Evolutionary conservation across 1,140 invertebrate species (phyloP).

Genomic region (Trichonephila clavata): DNA sequence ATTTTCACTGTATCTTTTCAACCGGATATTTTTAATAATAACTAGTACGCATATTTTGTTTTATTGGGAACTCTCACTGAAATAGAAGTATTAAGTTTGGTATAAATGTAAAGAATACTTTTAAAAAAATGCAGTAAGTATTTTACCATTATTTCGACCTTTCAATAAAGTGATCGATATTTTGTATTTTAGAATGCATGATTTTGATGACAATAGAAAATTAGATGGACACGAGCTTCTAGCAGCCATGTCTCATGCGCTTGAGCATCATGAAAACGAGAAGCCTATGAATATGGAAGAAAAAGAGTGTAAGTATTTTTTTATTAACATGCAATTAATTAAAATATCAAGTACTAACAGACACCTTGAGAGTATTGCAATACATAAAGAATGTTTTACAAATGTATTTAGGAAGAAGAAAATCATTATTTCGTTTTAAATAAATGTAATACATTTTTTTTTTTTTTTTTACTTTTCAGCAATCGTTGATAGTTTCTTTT

Average conservation of each 20-base stretch:
- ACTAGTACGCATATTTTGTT: too few species aligned
- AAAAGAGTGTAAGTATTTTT: slow-evolving; percentile 56
- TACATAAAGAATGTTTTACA: too few species aligned
- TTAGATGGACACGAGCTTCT: slow-evolving; percentile 74
- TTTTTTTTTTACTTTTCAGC: slow-evolving; percentile 43
- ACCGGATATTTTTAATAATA: too few species aligned
- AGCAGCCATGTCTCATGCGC: slow-evolving; percentile 68
- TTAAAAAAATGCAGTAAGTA: not conserved
- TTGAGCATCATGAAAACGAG: slow-evolving; percentile 51
- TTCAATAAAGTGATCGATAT: too few species aligned
- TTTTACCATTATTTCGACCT: not conserved
- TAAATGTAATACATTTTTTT: not conserved
- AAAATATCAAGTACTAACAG: too few species aligned
- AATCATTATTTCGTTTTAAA: not conserved
- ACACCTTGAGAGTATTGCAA: too few species aligned
- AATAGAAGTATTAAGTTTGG: too few species aligned
- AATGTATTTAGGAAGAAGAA: too few species aligned
- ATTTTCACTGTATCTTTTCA: too few species aligned
- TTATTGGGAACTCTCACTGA: too few species aligned
- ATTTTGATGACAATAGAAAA: slow-evolving; percentile 77
- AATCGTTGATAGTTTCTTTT: slow-evolving; percentile 73
- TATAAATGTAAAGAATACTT: not conserved
- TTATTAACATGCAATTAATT: too few species aligned
- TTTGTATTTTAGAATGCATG: slow-evolving; percentile 74
- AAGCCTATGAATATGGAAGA: slow-evolving; percentile 37